Conservation (phyloP, 2,797 vertebrate species). For the Sebastes taczanowskii region DNA sequence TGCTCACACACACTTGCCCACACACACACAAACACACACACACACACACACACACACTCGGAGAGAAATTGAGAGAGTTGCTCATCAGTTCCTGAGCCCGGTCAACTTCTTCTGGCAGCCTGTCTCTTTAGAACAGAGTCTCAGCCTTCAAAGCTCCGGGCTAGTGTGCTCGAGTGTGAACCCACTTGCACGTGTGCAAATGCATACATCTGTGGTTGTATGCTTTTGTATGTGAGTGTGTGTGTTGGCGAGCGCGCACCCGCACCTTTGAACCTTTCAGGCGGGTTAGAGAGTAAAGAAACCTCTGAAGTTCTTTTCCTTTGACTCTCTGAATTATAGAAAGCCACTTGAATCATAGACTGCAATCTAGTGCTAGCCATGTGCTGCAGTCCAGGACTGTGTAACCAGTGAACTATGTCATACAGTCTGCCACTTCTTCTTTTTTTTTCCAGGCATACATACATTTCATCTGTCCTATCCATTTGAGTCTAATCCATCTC, state of each 20-base stretch:
- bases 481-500: conserved; percentile 46
- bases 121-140: conserved; percentile 51
- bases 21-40: not conserved
- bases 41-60: conserved; percentile 3
- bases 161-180: conserved; percentile 19
- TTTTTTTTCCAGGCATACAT: conserved; percentile 26
- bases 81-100: conserved; percentile 48
- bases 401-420: conserved; percentile 39
- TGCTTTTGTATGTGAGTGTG: not conserved
- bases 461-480: conserved; percentile 41
- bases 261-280: conserved; percentile 59
- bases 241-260: conserved; percentile 16
- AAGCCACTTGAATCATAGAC: conserved; percentile 60
- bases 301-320: conserved; percentile 70
- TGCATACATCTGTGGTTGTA: not conserved
- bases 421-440: conserved; percentile 17
- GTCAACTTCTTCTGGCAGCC: conserved; percentile 62
- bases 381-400: conserved; percentile 32
- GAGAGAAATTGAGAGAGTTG: conserved; percentile 35
- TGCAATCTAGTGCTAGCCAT: conserved; percentile 47
- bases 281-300: conserved; percentile 49
- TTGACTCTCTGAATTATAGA: conserved; percentile 73
- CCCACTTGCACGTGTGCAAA: not conserved
- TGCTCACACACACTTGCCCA: not conserved
- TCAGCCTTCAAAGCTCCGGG: conserved; percentile 62